phyloP scores from a whole-genome alignment of 2,797 vertebrate genomes.

The Amphiprion clarkii region DNA sequence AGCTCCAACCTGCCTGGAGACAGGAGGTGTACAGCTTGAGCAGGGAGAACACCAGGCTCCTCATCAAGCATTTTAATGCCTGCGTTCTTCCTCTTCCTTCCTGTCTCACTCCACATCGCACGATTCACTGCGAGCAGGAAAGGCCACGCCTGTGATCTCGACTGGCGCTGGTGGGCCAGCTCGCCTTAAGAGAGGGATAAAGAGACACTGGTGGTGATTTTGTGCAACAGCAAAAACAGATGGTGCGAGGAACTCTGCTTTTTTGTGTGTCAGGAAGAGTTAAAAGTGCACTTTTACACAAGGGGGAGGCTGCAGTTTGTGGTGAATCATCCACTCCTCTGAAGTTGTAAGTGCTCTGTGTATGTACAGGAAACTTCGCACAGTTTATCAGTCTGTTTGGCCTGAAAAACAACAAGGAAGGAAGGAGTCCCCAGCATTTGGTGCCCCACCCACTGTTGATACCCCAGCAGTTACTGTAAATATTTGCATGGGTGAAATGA shows the following conservation, averaged over 20 bases:
- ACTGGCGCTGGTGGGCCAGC: conserved; percentile 37
- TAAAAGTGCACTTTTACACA: conserved; percentile 13
- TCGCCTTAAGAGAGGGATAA: conserved; percentile 23
- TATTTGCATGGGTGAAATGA: conserved; percentile 79
- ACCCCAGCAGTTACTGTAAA: conserved; percentile 82
- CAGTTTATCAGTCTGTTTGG: conserved; percentile 41
- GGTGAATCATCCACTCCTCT: conserved; percentile 32
- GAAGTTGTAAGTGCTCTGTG: background rate
- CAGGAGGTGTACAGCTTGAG: conserved; percentile 80
- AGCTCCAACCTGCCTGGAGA: conserved; percentile 77
- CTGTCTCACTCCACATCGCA: conserved; percentile 62
- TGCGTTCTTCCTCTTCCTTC: conserved; percentile 63
- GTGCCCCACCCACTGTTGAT: conserved; percentile 67
- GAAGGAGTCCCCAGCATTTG: conserved; percentile 65
- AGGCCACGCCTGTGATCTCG: conserved; percentile 60
- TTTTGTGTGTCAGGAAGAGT: conserved; percentile 9
- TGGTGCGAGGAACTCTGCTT: conserved; percentile 20
- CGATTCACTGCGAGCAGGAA: conserved; percentile 68
- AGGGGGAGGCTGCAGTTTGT: conserved; percentile 4
- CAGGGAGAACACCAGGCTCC: conserved; percentile 68
- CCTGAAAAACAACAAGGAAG: conserved; percentile 66
- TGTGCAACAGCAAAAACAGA: conserved; percentile 20
- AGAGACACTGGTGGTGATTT: conserved; percentile 13
- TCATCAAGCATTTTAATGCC: conserved; percentile 70
- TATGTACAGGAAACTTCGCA: conserved; percentile 43